Conservation (phyloP, 2,888 invertebrate genomes). For the Conistra vaccinii region DNA sequence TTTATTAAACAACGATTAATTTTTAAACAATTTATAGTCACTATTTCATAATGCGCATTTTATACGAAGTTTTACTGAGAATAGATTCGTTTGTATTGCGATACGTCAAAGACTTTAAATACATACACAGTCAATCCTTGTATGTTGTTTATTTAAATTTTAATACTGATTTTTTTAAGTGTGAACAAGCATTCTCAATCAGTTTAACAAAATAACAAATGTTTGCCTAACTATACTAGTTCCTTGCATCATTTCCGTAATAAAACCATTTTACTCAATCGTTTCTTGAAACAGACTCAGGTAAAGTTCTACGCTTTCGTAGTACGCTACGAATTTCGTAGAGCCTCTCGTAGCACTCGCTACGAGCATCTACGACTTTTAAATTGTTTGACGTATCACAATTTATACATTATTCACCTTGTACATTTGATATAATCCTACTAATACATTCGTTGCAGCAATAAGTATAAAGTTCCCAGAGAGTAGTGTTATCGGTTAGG, state of each 20-base stretch:
- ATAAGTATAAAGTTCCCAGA: slow-evolving; percentile 71
- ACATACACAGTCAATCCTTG: background rate
- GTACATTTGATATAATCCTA: slow-evolving; percentile 69
- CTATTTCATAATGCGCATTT: slow-evolving; percentile 72
- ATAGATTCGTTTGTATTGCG: slow-evolving; percentile 39
- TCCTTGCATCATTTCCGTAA: background rate
- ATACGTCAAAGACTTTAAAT: slow-evolving; percentile 17
- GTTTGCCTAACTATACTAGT: background rate
- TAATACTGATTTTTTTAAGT: background rate
- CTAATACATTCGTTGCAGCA: slow-evolving; percentile 69
- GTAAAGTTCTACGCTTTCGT: slow-evolving; percentile 22
- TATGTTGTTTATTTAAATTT: background rate
- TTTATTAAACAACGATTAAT: slow-evolving; percentile 81
- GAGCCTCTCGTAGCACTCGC: slow-evolving; percentile 23
- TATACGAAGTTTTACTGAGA: slow-evolving; percentile 75
- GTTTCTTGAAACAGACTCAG: slow-evolving; percentile 1
- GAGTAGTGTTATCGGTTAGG: slow-evolving; percentile 65
- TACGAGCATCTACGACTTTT: slow-evolving; percentile 18
- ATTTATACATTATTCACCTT: slow-evolving; percentile 44
- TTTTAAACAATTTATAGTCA: slow-evolving; percentile 68
- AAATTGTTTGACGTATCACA: slow-evolving; percentile 36
- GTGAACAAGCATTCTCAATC: background rate
- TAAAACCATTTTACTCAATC: slow-evolving; percentile 21
- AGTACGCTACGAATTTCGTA: slow-evolving; percentile 44
- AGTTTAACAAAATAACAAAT: slow-evolving; percentile 2